These are phyloP conservation scores for Girardia tigrina DNA, from an alignment of 2,888 invertebrate species.

Conservation along the genomic window DNA sequence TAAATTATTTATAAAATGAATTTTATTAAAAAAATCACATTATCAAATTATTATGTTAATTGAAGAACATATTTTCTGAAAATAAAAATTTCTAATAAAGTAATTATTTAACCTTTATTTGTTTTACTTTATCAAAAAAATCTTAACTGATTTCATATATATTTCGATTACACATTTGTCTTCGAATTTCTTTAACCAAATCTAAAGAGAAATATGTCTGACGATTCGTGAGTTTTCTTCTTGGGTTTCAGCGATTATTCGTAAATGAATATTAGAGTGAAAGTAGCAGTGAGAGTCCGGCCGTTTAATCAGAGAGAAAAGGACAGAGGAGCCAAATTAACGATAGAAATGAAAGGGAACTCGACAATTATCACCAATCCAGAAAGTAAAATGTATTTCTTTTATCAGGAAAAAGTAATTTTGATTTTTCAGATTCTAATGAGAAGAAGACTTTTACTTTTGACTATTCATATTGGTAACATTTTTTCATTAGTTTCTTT, in stretches of 20 bases:
- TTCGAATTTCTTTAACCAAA: too few relatives aligned
- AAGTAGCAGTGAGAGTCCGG: conserved; percentile 47
- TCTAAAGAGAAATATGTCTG: background rate
- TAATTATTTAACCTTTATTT: too few relatives aligned
- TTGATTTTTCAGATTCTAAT: background rate
- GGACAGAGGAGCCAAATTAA: conserved; percentile 46
- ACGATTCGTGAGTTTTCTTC: background rate
- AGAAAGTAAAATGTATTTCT: conserved; percentile 37
- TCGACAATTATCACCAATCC: conserved; percentile 41
- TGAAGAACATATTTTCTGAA: too few relatives aligned
- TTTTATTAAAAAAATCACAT: too few relatives aligned
- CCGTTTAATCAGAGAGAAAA: conserved; percentile 50
- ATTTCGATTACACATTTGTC: too few relatives aligned
- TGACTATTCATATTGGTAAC: background rate
- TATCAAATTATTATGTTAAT: too few relatives aligned
- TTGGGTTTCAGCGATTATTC: background rate
- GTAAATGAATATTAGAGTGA: conserved; percentile 41
- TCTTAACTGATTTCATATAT: too few relatives aligned
- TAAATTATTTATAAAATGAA: too few relatives aligned
- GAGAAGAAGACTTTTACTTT: background rate
- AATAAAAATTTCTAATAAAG: too few relatives aligned
- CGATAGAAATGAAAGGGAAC: conserved; percentile 47
- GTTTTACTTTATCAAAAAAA: too few relatives aligned
- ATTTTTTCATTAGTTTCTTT: too few relatives aligned
- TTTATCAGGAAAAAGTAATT: background rate